Conservation (phyloP, 2,797 vertebrate species). For the Pitangus sulphuratus region DNA sequence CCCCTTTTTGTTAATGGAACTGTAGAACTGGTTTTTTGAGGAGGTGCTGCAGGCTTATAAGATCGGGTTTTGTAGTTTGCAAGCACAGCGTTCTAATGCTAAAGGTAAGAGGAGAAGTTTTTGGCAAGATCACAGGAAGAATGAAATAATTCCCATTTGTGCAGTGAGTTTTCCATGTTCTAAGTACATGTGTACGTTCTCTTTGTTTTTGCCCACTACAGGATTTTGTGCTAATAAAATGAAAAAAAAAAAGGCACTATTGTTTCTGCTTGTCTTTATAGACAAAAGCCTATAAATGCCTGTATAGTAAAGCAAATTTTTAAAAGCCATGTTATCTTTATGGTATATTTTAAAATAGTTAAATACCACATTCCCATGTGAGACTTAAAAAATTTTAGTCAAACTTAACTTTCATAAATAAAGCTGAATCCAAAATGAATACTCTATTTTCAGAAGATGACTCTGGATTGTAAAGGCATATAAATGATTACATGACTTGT, state of each 20-base stretch:
- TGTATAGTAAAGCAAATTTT: not conserved
- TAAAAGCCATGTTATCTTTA: not conserved
- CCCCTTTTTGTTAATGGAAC: not conserved
- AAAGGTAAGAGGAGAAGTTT: not conserved
- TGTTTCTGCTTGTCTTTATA: not conserved
- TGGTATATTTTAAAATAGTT: not conserved
- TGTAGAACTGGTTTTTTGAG: not conserved
- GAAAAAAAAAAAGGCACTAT: not conserved
- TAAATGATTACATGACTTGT: not conserved
- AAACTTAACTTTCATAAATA: not conserved
- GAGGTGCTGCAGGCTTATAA: not conserved
- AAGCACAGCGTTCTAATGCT: not conserved
- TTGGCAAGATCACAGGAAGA: not conserved
- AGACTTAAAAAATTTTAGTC: not conserved
- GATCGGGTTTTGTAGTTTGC: not conserved
- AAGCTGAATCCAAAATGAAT: not conserved
- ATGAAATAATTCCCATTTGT: not conserved
- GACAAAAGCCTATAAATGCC: not conserved
- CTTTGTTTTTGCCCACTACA: not conserved
- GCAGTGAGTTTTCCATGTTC: conserved; percentile 17
- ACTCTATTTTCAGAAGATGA: not conserved
- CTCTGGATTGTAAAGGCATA: not conserved
- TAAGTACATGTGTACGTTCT: not conserved
- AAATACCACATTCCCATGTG: not conserved
- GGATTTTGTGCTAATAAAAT: conserved; percentile 65